Percentiles rank a stretch among this genome's conserved stretches.
Evolutionary conservation across 2,113 vertebrate genomes (phyloP).

Genomic region (Amphilophus citrinellus): DNA sequence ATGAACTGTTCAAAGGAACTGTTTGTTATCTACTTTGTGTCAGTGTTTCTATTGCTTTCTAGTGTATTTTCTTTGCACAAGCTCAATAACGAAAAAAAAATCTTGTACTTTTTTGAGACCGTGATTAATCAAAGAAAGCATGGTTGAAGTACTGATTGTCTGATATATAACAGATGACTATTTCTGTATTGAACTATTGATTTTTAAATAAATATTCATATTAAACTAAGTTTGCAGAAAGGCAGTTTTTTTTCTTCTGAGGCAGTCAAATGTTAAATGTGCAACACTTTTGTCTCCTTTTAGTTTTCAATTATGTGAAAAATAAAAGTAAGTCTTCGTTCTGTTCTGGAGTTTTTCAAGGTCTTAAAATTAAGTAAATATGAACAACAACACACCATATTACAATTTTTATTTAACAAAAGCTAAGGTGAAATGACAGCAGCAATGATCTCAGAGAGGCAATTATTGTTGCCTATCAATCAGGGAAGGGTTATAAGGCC

Average conservation of each 20-base stretch:
- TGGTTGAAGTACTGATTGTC: slow-evolving; percentile 86
- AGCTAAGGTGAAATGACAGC: background rate
- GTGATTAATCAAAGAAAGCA: slow-evolving; percentile 89
- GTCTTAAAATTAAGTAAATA: background rate
- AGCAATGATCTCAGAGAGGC: background rate
- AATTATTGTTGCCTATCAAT: too few species aligned
- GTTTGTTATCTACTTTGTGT: slow-evolving; percentile 84
- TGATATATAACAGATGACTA: slow-evolving; percentile 84
- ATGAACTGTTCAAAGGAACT: slow-evolving; percentile 76
- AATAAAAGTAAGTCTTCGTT: background rate
- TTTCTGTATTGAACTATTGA: slow-evolving; percentile 84
- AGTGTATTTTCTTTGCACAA: slow-evolving; percentile 86
- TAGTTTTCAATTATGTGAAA: background rate
- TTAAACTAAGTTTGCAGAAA: slow-evolving; percentile 50
- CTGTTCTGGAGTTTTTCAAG: background rate
- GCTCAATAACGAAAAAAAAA: slow-evolving; percentile 80
- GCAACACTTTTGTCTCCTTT: background rate
- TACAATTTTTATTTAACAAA: background rate
- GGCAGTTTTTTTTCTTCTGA: background rate
- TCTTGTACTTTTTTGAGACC: slow-evolving; percentile 87
- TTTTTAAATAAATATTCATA: slow-evolving; percentile 87
- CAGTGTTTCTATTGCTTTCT: slow-evolving; percentile 87
- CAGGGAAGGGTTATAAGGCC: too few species aligned
- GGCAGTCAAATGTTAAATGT: background rate
- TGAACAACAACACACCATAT: background rate